Base-by-base conservation (phyloP, 1,140 invertebrate species). In the Procambarus virginalis region DNA sequence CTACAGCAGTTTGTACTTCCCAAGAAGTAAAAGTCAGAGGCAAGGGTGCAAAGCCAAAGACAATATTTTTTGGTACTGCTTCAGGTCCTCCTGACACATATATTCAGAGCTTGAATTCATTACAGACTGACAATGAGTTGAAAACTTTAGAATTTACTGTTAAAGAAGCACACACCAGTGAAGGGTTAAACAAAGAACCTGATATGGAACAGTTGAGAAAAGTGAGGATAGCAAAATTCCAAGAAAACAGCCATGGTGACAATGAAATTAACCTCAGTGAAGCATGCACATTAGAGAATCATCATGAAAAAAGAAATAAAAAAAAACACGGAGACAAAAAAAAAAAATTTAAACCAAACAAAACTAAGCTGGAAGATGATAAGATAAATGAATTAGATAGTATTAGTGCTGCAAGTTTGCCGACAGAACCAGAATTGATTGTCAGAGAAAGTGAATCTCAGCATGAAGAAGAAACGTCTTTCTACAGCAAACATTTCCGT, bases 141-240 rank as follows among this genome's bases (percentile, higher is more conserved):
- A 55, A 84, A 45, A 73, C 76, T 46, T 49, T 86, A 34, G 73
- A 55, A 45, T 78, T 86, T 34, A 85, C 83, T 55, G 55, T 85
- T 68, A 51, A 77, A 45, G 75, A 86, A 10, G 45, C 75, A 14
- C 73, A 86, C 3, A 78, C 8, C 20, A 81, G 34, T 88, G 51
- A 75, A 58, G 49, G 17, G 10, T 79, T 70, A n/a, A n/a, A 89
- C 14, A 77, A 68, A 20, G 22, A 81, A 10, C 75, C 91, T 51
- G 58, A 80, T 79, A 34, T 86, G 64, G 91, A 73, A 14, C 60
- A 68, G 22, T 14, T 86, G 46, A 87, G 86, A n/a, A 68, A 60
- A 82, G 84, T 70, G 51, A 89, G 88, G 79, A n/a, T 81, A 14
- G 80, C 85, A 51, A 85, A 76, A 91, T 91, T 86, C 92, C 73